Evolutionary conservation across 2,113 vertebrate species (phyloP).

Genomic region (Malurus alboscapulatus): DNA sequence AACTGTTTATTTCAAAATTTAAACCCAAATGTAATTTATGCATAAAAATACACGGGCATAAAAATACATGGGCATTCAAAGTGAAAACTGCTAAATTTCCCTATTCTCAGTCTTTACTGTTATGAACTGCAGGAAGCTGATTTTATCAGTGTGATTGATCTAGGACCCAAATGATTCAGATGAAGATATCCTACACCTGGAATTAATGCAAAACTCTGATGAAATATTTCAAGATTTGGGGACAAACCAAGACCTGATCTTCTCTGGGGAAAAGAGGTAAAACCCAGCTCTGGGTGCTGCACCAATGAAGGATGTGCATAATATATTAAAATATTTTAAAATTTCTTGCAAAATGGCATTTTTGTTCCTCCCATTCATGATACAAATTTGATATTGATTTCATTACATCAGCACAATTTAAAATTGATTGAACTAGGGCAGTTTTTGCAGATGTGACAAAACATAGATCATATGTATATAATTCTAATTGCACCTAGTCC

Average conservation of each 20-base stretch:
- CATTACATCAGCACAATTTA: not conserved
- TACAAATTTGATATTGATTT: not conserved
- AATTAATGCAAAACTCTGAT: not conserved
- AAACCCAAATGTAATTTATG: not conserved
- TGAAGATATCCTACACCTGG: not conserved
- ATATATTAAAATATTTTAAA: not conserved
- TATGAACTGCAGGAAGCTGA: not conserved
- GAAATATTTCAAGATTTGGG: not conserved
- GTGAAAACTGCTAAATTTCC: not conserved
- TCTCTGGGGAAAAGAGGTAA: not conserved
- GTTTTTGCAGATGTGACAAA: not conserved
- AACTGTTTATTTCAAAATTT: not conserved
- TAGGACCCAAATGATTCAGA: not conserved
- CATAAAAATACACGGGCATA: not conserved
- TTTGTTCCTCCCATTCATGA: not conserved
- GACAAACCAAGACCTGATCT: not conserved
- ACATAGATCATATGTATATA: not conserved
- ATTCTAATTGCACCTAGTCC: not conserved
- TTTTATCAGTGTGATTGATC: not conserved
- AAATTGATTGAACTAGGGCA: not conserved
- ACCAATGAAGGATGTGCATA: not conserved
- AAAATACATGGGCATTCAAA: not conserved
- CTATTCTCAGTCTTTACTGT: not conserved
- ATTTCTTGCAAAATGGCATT: not conserved
- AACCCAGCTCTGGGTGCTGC: rapidly evolving